These are phyloP conservation scores for Heliothis peltigera DNA, from an alignment of 2,888 invertebrate species.

Conservation along the genomic window DNA sequence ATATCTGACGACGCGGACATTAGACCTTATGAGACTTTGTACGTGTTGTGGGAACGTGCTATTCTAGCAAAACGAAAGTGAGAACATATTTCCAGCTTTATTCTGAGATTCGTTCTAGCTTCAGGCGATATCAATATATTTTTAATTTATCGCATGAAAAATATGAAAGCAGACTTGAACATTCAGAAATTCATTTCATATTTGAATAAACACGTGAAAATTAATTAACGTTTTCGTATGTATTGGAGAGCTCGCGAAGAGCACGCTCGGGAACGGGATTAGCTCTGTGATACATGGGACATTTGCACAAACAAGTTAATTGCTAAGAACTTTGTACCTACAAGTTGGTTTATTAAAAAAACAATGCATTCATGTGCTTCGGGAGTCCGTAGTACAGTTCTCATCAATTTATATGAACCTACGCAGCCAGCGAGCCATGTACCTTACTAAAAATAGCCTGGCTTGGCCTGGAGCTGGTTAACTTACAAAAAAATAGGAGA, in stretches of 20 bases:
- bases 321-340: background rate
- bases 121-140: background rate
- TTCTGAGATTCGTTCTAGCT: too few species aligned
- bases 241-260: background rate
- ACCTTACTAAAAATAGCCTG: background rate
- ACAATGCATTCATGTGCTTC: background rate
- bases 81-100: too few species aligned
- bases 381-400: background rate
- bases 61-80: too few species aligned
- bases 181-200: slow-evolving; percentile 7
- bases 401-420: background rate
- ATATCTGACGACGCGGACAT: too few species aligned
- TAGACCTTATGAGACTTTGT: too few species aligned
- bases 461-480: background rate
- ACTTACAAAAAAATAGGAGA: background rate
- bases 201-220: slow-evolving; percentile 3
- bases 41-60: too few species aligned
- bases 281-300: background rate
- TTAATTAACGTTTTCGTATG: slow-evolving; percentile 10
- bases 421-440: background rate
- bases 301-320: background rate
- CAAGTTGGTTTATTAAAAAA: background rate
- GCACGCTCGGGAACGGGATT: slow-evolving; percentile 2
- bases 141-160: background rate
- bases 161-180: background rate